phyloP scores from a whole-genome alignment of 2,797 vertebrate species.

The Chaenodraco wilsoni region DNA sequence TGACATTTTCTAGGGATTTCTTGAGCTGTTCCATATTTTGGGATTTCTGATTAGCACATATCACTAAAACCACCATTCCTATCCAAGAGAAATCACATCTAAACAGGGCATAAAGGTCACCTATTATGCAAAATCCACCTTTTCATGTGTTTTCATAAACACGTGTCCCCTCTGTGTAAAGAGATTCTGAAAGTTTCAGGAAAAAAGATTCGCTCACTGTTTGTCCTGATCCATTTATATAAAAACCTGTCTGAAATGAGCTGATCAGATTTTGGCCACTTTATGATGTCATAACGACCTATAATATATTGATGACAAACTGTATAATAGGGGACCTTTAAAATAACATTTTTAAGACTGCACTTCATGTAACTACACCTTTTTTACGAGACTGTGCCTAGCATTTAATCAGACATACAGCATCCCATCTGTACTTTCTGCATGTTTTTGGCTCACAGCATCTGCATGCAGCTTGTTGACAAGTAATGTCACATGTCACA shows the following conservation, averaged over 20 bases:
- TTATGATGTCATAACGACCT: no score
- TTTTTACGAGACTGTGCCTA: not conserved
- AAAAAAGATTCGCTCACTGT: no score
- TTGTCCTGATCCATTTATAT: no score
- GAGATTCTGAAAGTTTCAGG: no score
- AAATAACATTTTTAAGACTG: not conserved
- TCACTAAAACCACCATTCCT: not conserved
- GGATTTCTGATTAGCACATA: not conserved
- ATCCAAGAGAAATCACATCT: not conserved
- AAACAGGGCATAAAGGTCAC: not conserved
- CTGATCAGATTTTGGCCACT: no score
- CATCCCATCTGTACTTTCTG: not conserved
- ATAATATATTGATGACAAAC: no score
- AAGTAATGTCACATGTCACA: conserved; percentile 22
- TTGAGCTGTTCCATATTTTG: not conserved
- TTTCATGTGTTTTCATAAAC: no score
- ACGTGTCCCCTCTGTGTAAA: no score
- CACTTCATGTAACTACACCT: not conserved
- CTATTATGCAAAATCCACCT: no score
- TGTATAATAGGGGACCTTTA: no score
- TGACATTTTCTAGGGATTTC: not conserved
- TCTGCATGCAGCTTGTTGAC: conserved; percentile 17
- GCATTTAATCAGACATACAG: not conserved
- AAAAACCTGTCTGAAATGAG: no score
- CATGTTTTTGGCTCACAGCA: conserved; percentile 7